These are phyloP conservation scores for Dryadula phaetusa DNA, from an alignment of 2,888 invertebrate genomes.

Conservation along the genomic window DNA sequence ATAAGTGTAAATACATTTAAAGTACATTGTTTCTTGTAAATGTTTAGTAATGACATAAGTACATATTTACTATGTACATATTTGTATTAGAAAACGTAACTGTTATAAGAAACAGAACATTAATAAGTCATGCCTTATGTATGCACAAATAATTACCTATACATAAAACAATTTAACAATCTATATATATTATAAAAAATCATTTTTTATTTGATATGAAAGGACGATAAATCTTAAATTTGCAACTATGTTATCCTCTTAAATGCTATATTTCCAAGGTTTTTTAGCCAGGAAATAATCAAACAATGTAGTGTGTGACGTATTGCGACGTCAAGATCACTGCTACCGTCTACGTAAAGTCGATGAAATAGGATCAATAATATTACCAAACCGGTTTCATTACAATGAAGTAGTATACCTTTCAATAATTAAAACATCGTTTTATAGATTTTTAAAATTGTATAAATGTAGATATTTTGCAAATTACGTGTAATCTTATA, in stretches of 20 bases:
- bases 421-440: conserved; percentile 7
- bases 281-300: conserved; percentile 48
- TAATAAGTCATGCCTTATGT: not conserved
- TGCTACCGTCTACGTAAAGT: conserved; percentile 38
- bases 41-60: not conserved
- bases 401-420: conserved; percentile 26
- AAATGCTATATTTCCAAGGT: conserved; percentile 48
- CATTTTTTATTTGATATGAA: not conserved
- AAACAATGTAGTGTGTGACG: conserved; percentile 47
- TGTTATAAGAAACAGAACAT: not conserved
- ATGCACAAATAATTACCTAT: too few species aligned
- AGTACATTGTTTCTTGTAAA: not conserved
- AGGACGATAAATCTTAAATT: conserved; percentile 35
- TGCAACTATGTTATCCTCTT: conserved; percentile 43
- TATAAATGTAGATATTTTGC: not conserved
- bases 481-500: not conserved
- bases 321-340: conserved; percentile 42
- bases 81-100: not conserved
- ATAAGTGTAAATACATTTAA: not conserved
- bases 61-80: not conserved
- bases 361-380: conserved; percentile 39
- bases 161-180: not conserved
- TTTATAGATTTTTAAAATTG: not conserved
- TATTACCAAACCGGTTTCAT: conserved; percentile 33
- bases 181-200: not conserved